A percentile compares a stretch with the other conserved stretches of the same genome.
Evolutionary conservation across 64 coral and sea anemone species (phyloP).

Genomic region (Actinia equina): DNA sequence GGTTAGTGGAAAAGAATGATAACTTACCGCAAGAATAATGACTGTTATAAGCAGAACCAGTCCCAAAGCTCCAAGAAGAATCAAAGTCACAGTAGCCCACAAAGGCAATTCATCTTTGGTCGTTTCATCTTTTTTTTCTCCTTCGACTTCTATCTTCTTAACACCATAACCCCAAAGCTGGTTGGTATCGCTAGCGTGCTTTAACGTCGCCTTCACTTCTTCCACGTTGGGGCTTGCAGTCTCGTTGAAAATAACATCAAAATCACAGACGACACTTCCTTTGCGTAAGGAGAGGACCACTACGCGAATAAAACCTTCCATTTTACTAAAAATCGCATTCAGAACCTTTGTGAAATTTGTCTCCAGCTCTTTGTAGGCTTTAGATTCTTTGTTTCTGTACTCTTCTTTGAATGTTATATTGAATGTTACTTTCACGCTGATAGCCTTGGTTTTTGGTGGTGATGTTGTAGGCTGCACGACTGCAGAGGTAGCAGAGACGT

Average conservation of each 20-base stretch:
- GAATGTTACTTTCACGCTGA: slow-evolving; percentile 37
- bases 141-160: slow-evolving; percentile 17
- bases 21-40: slow-evolving; percentile 40
- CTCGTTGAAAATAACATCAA: slow-evolving; percentile 18
- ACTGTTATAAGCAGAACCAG: slow-evolving; percentile 22
- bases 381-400: slow-evolving; percentile 18
- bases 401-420: slow-evolving; percentile 12
- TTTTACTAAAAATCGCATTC: background rate
- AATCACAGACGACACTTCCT: slow-evolving; percentile 48
- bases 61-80: slow-evolving; percentile 22
- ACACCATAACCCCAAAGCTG: background rate
- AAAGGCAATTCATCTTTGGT: slow-evolving; percentile 13
- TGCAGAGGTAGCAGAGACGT: background rate
- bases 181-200: background rate
- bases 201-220: background rate
- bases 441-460: slow-evolving; percentile 4
- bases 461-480: background rate
- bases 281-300: slow-evolving; percentile 31
- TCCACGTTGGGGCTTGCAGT: background rate
- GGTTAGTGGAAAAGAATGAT: background rate
- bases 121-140: background rate
- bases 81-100: slow-evolving; percentile 37
- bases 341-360: slow-evolving; percentile 15
- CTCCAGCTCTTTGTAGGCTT: background rate
- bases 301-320: slow-evolving; percentile 26